Conservation (phyloP, 1,140 invertebrate genomes). For the Hycleus cichorii region DNA sequence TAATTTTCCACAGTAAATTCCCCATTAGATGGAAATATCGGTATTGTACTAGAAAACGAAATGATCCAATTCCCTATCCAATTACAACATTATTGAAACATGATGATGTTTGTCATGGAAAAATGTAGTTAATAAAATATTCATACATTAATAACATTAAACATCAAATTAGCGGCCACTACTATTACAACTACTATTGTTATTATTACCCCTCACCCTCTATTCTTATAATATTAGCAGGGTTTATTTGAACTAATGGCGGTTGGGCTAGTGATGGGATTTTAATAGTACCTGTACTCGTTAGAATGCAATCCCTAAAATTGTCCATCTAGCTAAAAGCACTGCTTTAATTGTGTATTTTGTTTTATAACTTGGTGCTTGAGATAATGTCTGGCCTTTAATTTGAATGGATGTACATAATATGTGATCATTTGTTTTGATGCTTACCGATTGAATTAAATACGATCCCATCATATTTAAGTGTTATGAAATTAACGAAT, state of each 20-base stretch:
- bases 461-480: conserved; percentile 9
- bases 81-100: conserved; percentile 11
- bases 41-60: too few species aligned
- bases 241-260: conserved; percentile 34
- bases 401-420: conserved; percentile 12
- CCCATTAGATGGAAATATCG: too few species aligned
- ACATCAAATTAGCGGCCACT: conserved; percentile 22
- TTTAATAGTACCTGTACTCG: conserved; percentile 34
- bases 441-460: conserved; percentile 11
- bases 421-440: conserved; percentile 5
- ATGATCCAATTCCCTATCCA: too few species aligned
- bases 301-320: conserved; percentile 19
- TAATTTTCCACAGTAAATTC: too few species aligned
- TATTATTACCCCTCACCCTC: conserved; percentile 8
- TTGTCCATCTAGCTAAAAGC: conserved; percentile 2
- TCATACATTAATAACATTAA: conserved; percentile 31
- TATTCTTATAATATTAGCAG: neutral
- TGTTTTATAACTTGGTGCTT: conserved; percentile 8
- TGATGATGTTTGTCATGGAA: conserved; percentile 22
- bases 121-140: conserved; percentile 19
- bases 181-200: conserved; percentile 21
- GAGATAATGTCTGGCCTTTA: conserved; percentile 5
- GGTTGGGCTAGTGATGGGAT: conserved; percentile 32
- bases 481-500: conserved; percentile 14
- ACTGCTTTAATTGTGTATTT: conserved; percentile 20